Base-by-base conservation (phyloP, 2,113 vertebrate genomes). In the Tenrec ecaudatus region DNA sequence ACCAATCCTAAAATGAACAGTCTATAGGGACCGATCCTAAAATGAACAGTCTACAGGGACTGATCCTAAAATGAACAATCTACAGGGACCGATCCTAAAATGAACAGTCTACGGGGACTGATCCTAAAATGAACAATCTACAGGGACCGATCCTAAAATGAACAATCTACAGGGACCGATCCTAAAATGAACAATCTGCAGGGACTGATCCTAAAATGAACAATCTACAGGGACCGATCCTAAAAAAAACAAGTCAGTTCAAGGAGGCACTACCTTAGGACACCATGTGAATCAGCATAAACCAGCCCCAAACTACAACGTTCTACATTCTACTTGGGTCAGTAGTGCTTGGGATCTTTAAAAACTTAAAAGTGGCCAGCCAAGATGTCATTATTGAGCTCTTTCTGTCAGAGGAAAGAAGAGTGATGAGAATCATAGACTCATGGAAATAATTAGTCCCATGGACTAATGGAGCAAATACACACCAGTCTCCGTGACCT, bases 21-120 rank as follows among this genome's bases (percentile, higher is more conserved):
- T n/a, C n/a, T 96, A 79, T 88, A 96, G 92, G 92, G 23, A 82
- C 38, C 14, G 82, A 69, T 88, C 27, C 68, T 57, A 91, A 93
- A 87, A 47, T 16, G 68, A 92, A 87, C 25, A 82, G n/a, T n/a
- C n/a, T 96, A 79, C 90, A 96, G 92, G 92, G 23, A 82, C 38
- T 10, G 82, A 69, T 88, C 27, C 68, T 57, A 91, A 93, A 87
- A 47, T 16, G 68, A 92, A 87, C 25, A 82, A 53, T n/a, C n/a
- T 96, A 79, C 90, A 96, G 92, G 92, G 23, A 82, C 38, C 14
- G 82, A 69, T 88, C 27, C 68, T 57, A 91, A 93, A 87, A 47
- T 16, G 68, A 92, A 87, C 25, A 82, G n/a, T n/a, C n/a, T 96
- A 79, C 90, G 96, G 92, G 92, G 23, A 82, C 38, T 10, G 82